Evolutionary conservation across 2,888 invertebrate genomes (phyloP).

Genomic region (Neocrepidodera transversa): DNA sequence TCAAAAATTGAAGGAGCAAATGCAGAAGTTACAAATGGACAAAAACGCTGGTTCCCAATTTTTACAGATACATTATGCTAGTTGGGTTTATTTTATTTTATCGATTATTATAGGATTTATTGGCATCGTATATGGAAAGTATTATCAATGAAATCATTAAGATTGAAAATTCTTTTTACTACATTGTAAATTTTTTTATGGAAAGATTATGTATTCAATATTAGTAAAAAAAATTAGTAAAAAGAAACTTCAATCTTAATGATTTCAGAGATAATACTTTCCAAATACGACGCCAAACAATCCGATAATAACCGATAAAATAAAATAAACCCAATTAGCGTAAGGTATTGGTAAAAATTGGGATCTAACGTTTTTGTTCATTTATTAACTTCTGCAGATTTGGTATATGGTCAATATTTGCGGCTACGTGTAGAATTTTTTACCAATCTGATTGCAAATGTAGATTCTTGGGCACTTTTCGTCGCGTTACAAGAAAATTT

Average conservation of each 20-base stretch:
- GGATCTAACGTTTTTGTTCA: neutral
- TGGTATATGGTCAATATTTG: too few species aligned
- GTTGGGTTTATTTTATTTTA: conserved; percentile 13
- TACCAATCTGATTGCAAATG: too few species aligned
- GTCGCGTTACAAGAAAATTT: too few species aligned
- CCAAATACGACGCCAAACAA: conserved; percentile 8
- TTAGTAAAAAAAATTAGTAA: neutral
- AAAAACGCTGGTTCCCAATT: neutral
- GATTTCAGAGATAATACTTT: conserved; percentile 5
- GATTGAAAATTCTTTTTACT: neutral
- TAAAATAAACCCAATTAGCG: conserved; percentile 6
- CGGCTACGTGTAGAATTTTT: too few species aligned
- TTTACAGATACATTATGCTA: neutral
- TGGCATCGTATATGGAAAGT: conserved; percentile 11
- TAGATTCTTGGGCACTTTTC: too few species aligned
- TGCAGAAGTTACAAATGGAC: conserved; percentile 62
- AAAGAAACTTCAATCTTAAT: neutral
- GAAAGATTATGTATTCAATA: neutral
- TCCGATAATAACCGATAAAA: neutral
- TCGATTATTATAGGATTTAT: neutral
- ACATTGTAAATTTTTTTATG: neutral
- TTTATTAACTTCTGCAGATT: too few species aligned
- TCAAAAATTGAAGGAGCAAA: conserved; percentile 79
- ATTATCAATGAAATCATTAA: conserved; percentile 1
- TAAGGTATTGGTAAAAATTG: neutral